Evolutionary conservation across 2,113 vertebrate genomes (phyloP).

Genomic region (Pao palembangensis): DNA sequence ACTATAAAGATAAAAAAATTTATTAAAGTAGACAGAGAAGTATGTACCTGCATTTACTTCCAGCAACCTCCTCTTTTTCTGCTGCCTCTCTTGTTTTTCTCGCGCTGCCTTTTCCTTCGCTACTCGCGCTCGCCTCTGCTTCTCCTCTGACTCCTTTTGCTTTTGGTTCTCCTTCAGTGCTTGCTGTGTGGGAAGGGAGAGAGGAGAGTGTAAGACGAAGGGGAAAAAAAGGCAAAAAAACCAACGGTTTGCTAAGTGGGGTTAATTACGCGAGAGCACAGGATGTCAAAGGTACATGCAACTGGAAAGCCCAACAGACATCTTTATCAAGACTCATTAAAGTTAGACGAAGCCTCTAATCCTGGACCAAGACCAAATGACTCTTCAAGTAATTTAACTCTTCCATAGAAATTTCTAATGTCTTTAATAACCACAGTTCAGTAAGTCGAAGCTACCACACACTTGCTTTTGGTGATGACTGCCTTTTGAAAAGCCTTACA

Average conservation of each 20-base stretch:
- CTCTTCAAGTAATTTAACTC: not conserved
- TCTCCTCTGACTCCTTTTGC: constrained; percentile 88
- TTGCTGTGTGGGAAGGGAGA: constrained; percentile 76
- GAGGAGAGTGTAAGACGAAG: not conserved
- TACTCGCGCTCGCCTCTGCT: constrained; percentile 82
- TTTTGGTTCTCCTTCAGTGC: constrained; percentile 87
- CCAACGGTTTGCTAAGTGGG: constrained; percentile 46
- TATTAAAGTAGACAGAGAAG: constrained; percentile 32
- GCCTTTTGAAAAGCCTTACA: too few species aligned
- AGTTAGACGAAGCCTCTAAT: constrained; percentile 33
- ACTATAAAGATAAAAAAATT: constrained; percentile 14
- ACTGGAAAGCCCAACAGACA: constrained; percentile 40
- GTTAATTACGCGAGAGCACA: constrained; percentile 53
- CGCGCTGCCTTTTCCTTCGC: constrained; percentile 92
- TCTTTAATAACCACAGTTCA: not conserved
- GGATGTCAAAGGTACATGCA: constrained; percentile 41
- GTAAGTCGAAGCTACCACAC: too few species aligned
- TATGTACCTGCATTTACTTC: constrained; percentile 88
- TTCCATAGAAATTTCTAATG: not conserved
- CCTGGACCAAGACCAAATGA: not conserved
- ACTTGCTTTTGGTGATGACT: too few species aligned
- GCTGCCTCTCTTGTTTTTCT: constrained; percentile 87
- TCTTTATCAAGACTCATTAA: constrained; percentile 42
- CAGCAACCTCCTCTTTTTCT: constrained; percentile 88
- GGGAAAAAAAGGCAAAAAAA: constrained; percentile 16